phyloP scores from a whole-genome alignment of 1,140 invertebrate genomes.

The Paraescarpia echinospica region DNA sequence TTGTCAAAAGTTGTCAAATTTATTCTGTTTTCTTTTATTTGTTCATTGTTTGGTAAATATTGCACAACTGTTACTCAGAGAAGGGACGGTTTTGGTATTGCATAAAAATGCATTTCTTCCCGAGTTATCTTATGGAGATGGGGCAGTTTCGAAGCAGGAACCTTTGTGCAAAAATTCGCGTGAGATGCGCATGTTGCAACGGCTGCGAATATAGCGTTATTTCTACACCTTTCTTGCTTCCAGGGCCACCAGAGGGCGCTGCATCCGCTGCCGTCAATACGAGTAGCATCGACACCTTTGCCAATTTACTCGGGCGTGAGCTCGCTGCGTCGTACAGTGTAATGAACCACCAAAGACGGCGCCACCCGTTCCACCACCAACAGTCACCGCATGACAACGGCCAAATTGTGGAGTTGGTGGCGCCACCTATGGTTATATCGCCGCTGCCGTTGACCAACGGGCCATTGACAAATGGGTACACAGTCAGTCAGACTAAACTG shows the following conservation, averaged over 20 bases:
- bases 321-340: constrained; percentile 9
- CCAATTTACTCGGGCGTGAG: constrained; percentile 10
- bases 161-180: not conserved
- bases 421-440: constrained; percentile 33
- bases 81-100: not conserved
- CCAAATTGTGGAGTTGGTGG: constrained; percentile 35
- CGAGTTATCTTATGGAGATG: not conserved
- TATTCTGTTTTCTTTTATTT: not conserved
- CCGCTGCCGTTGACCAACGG: constrained; percentile 36
- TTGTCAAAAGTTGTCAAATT: not conserved
- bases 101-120: not conserved
- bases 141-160: not conserved
- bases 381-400: constrained; percentile 52
- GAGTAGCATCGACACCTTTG: constrained; percentile 14
- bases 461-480: not conserved
- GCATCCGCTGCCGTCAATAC: not conserved
- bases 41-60: not conserved
- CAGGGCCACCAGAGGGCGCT: not conserved
- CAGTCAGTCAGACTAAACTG: constrained; percentile 7
- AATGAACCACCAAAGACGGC: not conserved
- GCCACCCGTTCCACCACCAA: constrained; percentile 54
- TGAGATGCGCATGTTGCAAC: not conserved
- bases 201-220: not conserved
- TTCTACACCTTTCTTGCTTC: constrained; percentile 5
- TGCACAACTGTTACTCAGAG: not conserved